Base-by-base conservation (phyloP, 2,888 invertebrate species). In the Thecocarcelia acutangulata region DNA sequence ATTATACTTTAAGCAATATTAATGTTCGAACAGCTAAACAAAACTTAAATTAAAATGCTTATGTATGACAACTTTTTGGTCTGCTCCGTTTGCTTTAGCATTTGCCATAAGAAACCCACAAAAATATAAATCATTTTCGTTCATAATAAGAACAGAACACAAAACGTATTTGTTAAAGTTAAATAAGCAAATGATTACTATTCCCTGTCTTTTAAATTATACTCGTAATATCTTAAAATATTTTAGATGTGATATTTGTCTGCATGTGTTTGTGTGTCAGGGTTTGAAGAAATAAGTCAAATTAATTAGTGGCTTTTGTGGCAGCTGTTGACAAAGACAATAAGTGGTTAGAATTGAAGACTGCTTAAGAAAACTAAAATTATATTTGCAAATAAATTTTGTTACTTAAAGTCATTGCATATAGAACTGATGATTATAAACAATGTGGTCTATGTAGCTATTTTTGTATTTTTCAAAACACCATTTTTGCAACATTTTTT, bases 311-410 rank as follows among this genome's bases (percentile, higher is more conserved):
- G 46, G 63, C 54, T 44, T 37, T 11, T 64, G 12, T 50, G 56
- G 17, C 24, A 44, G 46, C 12, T 58, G 46, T 19, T 56, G 68
- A 68, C 76, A 66, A 73, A 74, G 54, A 69, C 56, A 76, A 72
- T 76, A 80, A 80, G 72, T 80, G 72, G 68, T 64, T 42, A 73
- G 63, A 9, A 69, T 79, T 68, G 61, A 54, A 61, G 13, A 40
- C 13, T 48, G 13, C 8, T 4, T 5, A 12, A 33, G 21, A 21
- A 28, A 44, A 28, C 33, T 1, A 33, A 8, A 33, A 33, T 6
- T 9, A 33, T 33, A 33, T 33, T 33, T 33, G 33, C 33, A 33
- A 33, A 33, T 33, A 9, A 33, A 33, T 33, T 9, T 1, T 33
- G 33, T 8, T 6, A 8, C 33, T 33, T 33, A 9, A 33, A 33